phyloP scores from a whole-genome alignment of 2,888 invertebrate genomes.

The Darwinula stevensoni region DNA sequence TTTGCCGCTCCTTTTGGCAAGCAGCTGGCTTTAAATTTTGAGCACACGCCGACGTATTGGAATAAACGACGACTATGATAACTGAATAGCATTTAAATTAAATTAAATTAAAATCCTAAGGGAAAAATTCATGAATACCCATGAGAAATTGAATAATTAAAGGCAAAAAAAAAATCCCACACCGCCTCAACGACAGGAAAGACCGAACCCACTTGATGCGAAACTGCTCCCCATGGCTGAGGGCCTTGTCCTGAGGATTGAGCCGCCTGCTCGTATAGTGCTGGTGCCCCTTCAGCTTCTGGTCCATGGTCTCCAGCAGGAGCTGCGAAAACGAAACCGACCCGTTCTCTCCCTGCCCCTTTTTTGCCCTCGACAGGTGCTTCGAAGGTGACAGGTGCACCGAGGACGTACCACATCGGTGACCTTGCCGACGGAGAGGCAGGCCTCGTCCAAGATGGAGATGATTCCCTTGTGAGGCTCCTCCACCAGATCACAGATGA shows the following conservation, averaged over 20 bases:
- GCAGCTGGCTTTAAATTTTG: too few species aligned
- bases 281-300: slow-evolving; percentile 47
- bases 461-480: slow-evolving; percentile 64
- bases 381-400: too few species aligned
- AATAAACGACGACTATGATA: too few species aligned
- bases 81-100: too few species aligned
- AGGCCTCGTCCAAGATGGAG: slow-evolving; percentile 89
- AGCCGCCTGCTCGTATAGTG: slow-evolving; percentile 49
- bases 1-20: too few species aligned
- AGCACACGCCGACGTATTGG: too few species aligned
- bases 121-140: too few species aligned
- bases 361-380: too few species aligned
- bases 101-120: too few species aligned
- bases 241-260: slow-evolving; percentile 45
- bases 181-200: too few species aligned
- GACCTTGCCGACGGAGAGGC: slow-evolving; percentile 75
- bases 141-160: background rate
- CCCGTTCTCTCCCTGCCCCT: too few species aligned
- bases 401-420: slow-evolving; percentile 23
- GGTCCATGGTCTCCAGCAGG: slow-evolving; percentile 73
- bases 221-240: slow-evolving; percentile 47
- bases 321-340: too few species aligned
- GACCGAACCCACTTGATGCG: slow-evolving; percentile 42
- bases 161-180: background rate
- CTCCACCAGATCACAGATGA: slow-evolving; percentile 85